phyloP scores from a whole-genome alignment of 2,888 invertebrate species.

The Drosophila kanekoi region DNA sequence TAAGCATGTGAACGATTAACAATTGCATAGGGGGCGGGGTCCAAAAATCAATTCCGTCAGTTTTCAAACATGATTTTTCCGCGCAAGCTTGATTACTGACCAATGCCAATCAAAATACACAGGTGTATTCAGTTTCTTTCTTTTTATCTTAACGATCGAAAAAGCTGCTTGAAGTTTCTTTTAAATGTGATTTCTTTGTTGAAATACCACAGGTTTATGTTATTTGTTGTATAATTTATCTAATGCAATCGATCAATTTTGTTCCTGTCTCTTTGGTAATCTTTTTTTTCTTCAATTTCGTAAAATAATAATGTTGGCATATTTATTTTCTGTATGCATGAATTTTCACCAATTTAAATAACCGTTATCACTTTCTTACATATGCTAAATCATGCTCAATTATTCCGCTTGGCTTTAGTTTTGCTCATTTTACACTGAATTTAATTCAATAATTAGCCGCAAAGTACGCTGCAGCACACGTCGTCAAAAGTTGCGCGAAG shows the following conservation, averaged over 20 bases:
- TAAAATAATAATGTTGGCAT: neutral
- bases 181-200: neutral
- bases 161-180: neutral
- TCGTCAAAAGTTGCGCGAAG: constrained; percentile 27
- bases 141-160: neutral
- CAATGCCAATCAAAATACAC: neutral
- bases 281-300: constrained; percentile 2
- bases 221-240: neutral
- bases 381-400: constrained; percentile 57
- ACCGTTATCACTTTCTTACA: constrained; percentile 50
- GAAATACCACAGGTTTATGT: neutral
- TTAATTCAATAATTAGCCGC: constrained; percentile 59
- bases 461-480: constrained; percentile 45
- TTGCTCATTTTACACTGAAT: constrained; percentile 37
- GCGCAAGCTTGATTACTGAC: too few species aligned
- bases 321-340: neutral
- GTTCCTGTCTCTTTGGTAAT: neutral
- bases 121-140: neutral
- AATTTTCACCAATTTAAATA: constrained; percentile 15
- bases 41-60: neutral
- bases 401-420: constrained; percentile 49
- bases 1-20: constrained; percentile 14
- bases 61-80: neutral
- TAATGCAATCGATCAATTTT: too few species aligned
- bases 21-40: neutral